Percentiles rank a stretch among this genome's conserved stretches.
Evolutionary conservation across 2,888 invertebrate species (phyloP).

Genomic region (Leptinotarsa juncta): DNA sequence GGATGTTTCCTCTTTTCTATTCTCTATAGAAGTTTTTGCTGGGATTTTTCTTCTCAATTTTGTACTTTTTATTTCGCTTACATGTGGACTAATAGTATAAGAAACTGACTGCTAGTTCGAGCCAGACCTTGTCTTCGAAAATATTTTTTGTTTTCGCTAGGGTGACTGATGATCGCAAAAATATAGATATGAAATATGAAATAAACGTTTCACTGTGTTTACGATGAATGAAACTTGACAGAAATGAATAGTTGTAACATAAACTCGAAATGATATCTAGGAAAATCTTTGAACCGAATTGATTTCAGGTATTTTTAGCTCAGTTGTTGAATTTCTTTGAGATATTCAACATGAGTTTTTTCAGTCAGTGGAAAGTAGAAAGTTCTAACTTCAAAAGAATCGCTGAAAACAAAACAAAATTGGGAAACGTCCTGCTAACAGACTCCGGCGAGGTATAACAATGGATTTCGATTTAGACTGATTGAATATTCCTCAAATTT

Average conservation of each 20-base stretch:
- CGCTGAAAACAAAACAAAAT: too few relatives aligned
- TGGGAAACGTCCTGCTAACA: too few relatives aligned
- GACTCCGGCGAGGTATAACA: too few relatives aligned
- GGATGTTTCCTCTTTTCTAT: not conserved
- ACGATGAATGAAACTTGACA: not conserved
- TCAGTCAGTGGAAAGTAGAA: too few relatives aligned
- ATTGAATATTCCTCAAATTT: too few relatives aligned
- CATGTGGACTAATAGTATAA: slow-evolving; percentile 2
- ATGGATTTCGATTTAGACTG: too few relatives aligned
- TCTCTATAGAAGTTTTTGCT: not conserved
- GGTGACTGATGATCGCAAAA: not conserved
- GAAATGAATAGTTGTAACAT: not conserved
- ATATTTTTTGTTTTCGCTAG: not conserved
- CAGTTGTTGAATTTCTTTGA: too few relatives aligned
- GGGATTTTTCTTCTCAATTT: not conserved
- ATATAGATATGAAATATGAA: slow-evolving; percentile 3
- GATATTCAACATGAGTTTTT: too few relatives aligned
- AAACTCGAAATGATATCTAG: too few relatives aligned
- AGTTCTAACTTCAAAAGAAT: too few relatives aligned
- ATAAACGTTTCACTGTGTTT: not conserved
- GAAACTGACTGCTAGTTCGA: slow-evolving; percentile 3
- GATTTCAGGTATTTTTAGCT: too few relatives aligned
- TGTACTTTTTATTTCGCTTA: not conserved
- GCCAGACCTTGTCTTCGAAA: not conserved
- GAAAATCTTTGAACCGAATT: too few relatives aligned